These are phyloP conservation scores for Calameuta idolon DNA, from an alignment of 2,888 invertebrate species.

Conservation along the genomic window DNA sequence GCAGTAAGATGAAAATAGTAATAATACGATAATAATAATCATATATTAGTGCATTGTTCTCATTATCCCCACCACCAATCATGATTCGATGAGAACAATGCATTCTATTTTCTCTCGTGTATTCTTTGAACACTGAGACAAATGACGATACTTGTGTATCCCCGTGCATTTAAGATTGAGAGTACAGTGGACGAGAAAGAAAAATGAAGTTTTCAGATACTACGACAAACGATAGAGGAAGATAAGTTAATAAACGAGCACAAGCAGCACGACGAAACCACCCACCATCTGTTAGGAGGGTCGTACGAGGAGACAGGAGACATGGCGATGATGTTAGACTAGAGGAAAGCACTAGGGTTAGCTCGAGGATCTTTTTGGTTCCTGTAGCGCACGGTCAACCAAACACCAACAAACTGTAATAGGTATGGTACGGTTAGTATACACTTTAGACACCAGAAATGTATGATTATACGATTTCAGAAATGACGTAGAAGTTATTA, in stretches of 20 bases:
- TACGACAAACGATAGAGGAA: constrained; percentile 18
- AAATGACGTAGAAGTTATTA: background rate
- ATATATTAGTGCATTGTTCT: background rate
- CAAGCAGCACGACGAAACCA: constrained; percentile 44
- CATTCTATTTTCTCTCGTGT: background rate
- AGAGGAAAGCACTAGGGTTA: constrained; percentile 97
- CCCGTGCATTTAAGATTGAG: background rate
- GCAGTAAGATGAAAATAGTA: background rate
- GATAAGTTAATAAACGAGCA: constrained; percentile 30
- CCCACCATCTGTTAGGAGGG: constrained; percentile 63
- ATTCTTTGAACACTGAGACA: background rate
- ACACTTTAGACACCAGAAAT: background rate
- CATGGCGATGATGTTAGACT: constrained; percentile 72
- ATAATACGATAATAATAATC: background rate
- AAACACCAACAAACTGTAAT: constrained; percentile 94
- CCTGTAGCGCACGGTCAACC: constrained; percentile 96
- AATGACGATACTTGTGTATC: background rate
- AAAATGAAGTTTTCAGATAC: background rate
- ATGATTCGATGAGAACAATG: background rate
- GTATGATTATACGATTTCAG: background rate
- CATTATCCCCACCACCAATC: background rate
- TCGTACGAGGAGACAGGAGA: constrained; percentile 62
- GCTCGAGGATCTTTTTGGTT: constrained; percentile 98
- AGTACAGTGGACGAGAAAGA: background rate
- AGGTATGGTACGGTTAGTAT: constrained; percentile 29